These are phyloP conservation scores for Epiblema foenella DNA, from an alignment of 2,888 invertebrate species.

Conservation along the genomic window DNA sequence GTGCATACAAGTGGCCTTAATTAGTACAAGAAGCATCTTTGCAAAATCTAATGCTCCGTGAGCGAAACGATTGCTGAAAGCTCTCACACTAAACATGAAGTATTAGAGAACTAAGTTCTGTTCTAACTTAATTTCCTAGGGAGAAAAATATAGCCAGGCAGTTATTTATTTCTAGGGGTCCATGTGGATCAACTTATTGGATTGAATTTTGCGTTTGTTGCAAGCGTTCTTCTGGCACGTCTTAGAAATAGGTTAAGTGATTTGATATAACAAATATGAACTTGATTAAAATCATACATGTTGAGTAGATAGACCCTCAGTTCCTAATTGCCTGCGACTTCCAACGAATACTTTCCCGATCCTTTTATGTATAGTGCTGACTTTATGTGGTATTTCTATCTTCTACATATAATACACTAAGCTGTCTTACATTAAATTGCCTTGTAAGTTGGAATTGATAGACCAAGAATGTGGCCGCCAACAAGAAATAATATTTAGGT, in stretches of 20 bases:
- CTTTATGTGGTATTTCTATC: not conserved
- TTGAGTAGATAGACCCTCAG: not conserved
- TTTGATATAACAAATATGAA: not conserved
- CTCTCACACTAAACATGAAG: conserved; percentile 10
- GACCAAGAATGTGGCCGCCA: not conserved
- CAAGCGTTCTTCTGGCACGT: not conserved
- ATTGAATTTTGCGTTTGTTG: not conserved
- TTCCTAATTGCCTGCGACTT: not conserved
- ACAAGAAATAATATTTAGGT: no score
- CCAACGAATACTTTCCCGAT: not conserved
- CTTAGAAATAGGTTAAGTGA: no score
- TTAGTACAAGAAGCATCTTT: not conserved
- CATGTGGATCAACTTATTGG: not conserved
- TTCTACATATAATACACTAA: not conserved
- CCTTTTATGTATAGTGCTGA: not conserved
- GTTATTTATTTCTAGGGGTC: not conserved
- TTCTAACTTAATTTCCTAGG: conserved; percentile 8
- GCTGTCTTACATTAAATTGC: not conserved
- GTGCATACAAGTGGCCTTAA: no score
- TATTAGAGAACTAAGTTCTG: conserved; percentile 9
- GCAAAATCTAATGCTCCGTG: not conserved
- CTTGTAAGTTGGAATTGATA: not conserved
- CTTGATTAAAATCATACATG: not conserved
- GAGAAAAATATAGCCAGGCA: not conserved
- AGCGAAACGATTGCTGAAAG: not conserved